phyloP scores from a whole-genome alignment of 2,888 invertebrate genomes.

The Athrips mouffetella region DNA sequence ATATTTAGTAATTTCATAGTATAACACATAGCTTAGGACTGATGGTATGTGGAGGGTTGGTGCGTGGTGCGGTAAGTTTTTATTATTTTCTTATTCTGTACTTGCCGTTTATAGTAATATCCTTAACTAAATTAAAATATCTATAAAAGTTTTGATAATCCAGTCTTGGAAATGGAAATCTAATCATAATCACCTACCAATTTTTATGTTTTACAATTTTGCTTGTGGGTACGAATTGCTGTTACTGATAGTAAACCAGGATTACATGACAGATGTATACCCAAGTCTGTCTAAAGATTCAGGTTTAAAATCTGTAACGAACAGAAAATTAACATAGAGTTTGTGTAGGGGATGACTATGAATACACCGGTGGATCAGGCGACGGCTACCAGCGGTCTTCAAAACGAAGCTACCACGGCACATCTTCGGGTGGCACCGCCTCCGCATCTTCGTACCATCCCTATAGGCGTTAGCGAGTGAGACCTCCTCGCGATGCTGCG shows the following conservation, averaged over 20 bases:
- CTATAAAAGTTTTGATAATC: too few species aligned
- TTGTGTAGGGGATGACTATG: constrained; percentile 67
- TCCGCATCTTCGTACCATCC: constrained; percentile 73
- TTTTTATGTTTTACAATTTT: too few species aligned
- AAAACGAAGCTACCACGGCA: constrained; percentile 64
- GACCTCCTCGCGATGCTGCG: constrained; percentile 20
- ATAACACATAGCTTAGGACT: not conserved
- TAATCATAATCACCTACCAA: too few species aligned
- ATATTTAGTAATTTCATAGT: not conserved
- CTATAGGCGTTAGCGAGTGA: constrained; percentile 65
- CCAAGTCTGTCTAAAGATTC: not conserved
- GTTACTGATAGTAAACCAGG: not conserved
- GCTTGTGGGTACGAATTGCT: constrained; percentile 3
- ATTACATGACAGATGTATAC: not conserved
- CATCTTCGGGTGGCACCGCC: constrained; percentile 50
- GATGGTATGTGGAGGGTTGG: constrained; percentile 40
- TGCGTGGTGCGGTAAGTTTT: constrained; percentile 74
- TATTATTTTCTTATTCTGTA: constrained; percentile 17
- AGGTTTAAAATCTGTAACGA: not conserved
- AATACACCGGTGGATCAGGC: constrained; percentile 71
- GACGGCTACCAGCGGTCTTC: constrained; percentile 69
- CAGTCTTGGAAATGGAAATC: too few species aligned
- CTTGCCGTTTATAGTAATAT: too few species aligned
- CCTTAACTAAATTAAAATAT: too few species aligned
- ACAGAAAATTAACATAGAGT: constrained; percentile 13